Percentiles rank a stretch among this genome's conserved stretches.
These are phyloP conservation scores for Catagonus wagneri DNA, from an alignment of 2,113 vertebrate genomes.

Conservation along the genomic window DNA sequence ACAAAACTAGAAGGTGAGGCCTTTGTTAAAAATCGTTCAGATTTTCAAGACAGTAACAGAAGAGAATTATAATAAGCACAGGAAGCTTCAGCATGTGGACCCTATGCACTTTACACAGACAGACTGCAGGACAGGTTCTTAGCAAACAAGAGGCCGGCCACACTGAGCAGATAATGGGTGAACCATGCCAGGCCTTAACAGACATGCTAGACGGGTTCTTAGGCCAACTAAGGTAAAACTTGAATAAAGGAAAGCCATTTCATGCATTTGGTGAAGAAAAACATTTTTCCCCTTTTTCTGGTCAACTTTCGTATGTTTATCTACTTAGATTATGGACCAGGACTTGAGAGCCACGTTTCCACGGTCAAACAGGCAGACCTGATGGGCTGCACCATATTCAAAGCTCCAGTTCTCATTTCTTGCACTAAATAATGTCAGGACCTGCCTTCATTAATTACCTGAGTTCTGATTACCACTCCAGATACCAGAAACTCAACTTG, in stretches of 20 bases:
- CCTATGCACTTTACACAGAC: background rate
- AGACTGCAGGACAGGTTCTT: background rate
- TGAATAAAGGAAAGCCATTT: background rate
- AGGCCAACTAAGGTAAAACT: background rate
- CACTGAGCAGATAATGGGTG: background rate
- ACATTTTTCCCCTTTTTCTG: background rate
- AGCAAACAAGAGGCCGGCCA: background rate
- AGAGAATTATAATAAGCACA: background rate
- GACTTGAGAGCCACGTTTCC: background rate
- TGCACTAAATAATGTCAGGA: background rate
- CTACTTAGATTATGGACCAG: background rate
- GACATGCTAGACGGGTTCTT: background rate
- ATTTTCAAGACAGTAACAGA: background rate
- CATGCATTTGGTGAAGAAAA: background rate
- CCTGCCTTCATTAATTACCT: background rate
- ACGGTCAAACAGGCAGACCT: background rate
- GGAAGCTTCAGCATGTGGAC: background rate
- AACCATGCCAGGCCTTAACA: background rate
- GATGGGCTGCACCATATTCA: background rate
- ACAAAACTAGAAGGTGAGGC: background rate
- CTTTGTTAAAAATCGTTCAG: background rate
- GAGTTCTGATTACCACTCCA: background rate
- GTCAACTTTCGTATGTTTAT: background rate
- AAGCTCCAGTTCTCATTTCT: accelerated
- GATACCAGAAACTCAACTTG: background rate